Percentiles rank a stretch among this genome's conserved stretches.
Evolutionary conservation across 2,113 vertebrate species (phyloP).

Genomic region (Eulemur rufifrons): DNA sequence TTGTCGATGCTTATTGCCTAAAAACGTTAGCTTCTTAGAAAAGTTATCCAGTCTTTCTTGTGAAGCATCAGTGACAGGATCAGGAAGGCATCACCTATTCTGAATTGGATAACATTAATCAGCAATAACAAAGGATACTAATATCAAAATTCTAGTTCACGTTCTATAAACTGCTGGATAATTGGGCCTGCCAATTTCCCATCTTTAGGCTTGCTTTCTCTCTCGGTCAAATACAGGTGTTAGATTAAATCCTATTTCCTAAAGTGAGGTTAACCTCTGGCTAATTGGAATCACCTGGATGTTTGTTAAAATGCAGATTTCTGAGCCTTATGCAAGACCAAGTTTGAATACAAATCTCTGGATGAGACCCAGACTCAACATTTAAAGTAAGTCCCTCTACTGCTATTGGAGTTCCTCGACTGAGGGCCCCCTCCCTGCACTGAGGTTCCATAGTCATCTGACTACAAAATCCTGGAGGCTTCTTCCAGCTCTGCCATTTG

Average conservation of each 20-base stretch:
- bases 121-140: background rate
- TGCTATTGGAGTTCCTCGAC: background rate
- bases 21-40: too few relatives aligned
- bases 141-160: background rate
- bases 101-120: background rate
- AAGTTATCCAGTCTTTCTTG: too few relatives aligned
- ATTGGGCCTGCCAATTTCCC: background rate
- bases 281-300: background rate
- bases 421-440: background rate
- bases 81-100: too few relatives aligned
- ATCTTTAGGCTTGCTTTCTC: slow-evolving; percentile 16
- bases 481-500: background rate
- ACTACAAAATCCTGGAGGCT: background rate
- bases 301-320: slow-evolving; percentile 30
- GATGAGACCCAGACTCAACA: background rate
- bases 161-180: background rate
- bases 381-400: background rate
- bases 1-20: background rate
- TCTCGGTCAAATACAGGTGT: background rate
- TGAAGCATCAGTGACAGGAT: too few relatives aligned
- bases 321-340: background rate
- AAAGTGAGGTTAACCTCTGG: background rate
- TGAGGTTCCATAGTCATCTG: background rate
- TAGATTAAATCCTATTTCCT: slow-evolving; percentile 12
- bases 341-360: background rate